Evolutionary conservation across 2,797 vertebrate genomes (phyloP).

Genomic region (Margarornis squamiger): DNA sequence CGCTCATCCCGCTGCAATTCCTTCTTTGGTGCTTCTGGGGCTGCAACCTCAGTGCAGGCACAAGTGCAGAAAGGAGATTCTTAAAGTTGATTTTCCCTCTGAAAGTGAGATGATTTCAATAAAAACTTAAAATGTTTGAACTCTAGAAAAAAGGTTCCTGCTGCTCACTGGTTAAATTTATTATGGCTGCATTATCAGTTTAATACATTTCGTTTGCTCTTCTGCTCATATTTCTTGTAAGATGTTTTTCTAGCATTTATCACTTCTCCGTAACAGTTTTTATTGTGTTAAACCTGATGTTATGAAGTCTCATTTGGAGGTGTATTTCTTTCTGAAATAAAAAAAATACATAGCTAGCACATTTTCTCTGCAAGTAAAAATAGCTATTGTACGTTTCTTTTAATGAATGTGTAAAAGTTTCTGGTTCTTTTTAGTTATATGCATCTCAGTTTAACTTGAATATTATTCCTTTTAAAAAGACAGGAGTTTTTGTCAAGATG

Average conservation of each 20-base stretch:
- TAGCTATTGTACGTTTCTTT: background rate
- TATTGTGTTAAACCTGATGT: background rate
- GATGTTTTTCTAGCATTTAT: background rate
- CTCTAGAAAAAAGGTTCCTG: slow-evolving; percentile 6
- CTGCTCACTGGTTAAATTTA: background rate
- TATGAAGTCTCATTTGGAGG: background rate
- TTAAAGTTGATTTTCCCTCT: slow-evolving; percentile 1
- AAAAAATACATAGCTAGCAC: background rate
- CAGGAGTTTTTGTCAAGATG: slow-evolving; percentile 19
- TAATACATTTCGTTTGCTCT: background rate
- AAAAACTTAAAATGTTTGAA: slow-evolving; percentile 55
- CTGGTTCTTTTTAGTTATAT: background rate
- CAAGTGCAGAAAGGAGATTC: slow-evolving; percentile 23
- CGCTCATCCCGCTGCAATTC: slow-evolving; percentile 36
- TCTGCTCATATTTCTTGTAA: background rate
- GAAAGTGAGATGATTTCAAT: background rate
- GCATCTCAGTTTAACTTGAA: background rate
- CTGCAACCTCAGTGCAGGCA: slow-evolving; percentile 43
- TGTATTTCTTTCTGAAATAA: background rate
- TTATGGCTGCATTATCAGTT: background rate
- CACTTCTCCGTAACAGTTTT: background rate
- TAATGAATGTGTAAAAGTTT: background rate
- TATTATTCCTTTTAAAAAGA: slow-evolving; percentile 7
- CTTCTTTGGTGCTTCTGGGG: slow-evolving; percentile 73
- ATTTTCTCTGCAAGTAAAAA: background rate